A percentile compares a stretch with the other conserved stretches of the same genome.
Conservation (phyloP, 2,888 invertebrate species). For the Keiferia lycopersicella region DNA sequence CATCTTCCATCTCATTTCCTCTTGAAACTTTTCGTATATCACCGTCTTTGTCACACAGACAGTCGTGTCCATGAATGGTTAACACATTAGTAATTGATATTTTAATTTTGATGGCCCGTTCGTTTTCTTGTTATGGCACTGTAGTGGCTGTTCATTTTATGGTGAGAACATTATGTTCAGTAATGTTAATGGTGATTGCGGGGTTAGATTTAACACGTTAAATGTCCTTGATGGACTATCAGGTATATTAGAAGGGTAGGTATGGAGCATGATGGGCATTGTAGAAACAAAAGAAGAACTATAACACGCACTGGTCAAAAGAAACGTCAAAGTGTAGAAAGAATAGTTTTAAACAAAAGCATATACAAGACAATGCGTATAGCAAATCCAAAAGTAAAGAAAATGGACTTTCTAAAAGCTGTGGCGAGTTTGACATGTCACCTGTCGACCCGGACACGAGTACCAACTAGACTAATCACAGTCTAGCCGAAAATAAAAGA, state of each 20-base stretch:
- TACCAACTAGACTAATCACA: constrained; percentile 54
- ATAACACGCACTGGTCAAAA: neutral
- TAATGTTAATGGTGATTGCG: constrained; percentile 9
- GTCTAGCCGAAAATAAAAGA: constrained; percentile 53
- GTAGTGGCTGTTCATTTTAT: constrained; percentile 11
- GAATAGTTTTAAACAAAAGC: neutral
- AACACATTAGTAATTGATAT: constrained; percentile 81
- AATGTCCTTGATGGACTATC: neutral
- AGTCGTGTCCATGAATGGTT: constrained; percentile 75
- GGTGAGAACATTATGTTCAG: constrained; percentile 2
- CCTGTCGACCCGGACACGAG: constrained; percentile 52
- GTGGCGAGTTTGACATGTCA: constrained; percentile 10
- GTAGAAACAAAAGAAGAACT: neutral
- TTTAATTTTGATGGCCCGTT: constrained; percentile 74
- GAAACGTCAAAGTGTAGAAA: neutral
- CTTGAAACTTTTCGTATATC: constrained; percentile 48
- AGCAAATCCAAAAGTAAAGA: constrained; percentile 6
- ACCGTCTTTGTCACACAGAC: constrained; percentile 67
- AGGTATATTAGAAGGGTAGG: neutral
- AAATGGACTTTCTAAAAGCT: neutral
- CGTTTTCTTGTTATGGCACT: constrained; percentile 49
- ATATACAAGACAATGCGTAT: neutral
- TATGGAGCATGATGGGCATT: neutral
- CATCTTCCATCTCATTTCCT: neutral
- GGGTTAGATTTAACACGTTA: neutral